Base-by-base conservation (phyloP, 2,113 vertebrate species). In the Nothoprocta pentlandii region DNA sequence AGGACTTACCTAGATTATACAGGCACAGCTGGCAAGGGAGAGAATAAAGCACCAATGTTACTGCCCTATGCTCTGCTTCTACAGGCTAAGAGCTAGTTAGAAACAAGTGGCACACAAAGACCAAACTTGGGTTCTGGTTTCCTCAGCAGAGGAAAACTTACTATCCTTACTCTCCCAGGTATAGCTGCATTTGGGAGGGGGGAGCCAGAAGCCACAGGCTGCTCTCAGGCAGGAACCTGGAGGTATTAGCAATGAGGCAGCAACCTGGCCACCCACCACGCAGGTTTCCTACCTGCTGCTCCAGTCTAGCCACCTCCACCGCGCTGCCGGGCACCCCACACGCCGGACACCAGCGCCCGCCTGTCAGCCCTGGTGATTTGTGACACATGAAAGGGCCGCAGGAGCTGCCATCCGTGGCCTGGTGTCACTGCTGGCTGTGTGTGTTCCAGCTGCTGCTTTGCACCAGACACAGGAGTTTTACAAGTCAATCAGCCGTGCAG, bases 231-330 rank as follows among this genome's bases (percentile, higher is more conserved):
- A 70, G 91, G 90, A 80, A 87, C 92, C 39, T 39, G 21, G 26
- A 95, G 91, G 94, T 97, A 97, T 98, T 97, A 98, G 97, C 87
- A 96, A 92, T 93, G 94, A 97, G 97, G 96, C 97, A 96, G 92
- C 97, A 94, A 96, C 80, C 80, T 95, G 98, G 98, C 98, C 98
- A 98, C 98, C 97, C 98, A 98, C 89, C 87, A 90, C 2, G 71
- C 89, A 91, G 79, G 90, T 95, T 80, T 84, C 84, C 95, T 96
- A 97, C 96, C 96, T 97, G 96, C 89, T 93, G 83, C 90, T 87
- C 81, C 79, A 39, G 47, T 36, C 68, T 74, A 78, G 36, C 30
- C 88, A 80, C 80, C 80, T 89, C 77, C 51, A 79, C 21, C 69
- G 46, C 85, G 66, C 78, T 58, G 56, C 77, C 87, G 94, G 93